Conservation (phyloP, 2,888 invertebrate species). For the Pristionchus mayeri region DNA sequence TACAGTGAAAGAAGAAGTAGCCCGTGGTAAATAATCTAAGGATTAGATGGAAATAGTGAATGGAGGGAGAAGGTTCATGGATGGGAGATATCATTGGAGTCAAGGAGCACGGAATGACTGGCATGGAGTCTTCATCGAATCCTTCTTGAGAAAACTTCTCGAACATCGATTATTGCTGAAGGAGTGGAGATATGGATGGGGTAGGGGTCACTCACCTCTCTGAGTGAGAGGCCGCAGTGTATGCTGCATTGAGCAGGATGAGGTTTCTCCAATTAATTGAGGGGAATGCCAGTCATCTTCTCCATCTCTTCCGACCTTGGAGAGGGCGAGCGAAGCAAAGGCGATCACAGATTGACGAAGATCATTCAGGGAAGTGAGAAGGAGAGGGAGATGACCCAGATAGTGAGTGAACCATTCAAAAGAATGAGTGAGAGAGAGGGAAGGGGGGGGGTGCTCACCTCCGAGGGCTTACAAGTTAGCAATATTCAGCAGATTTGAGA, state of each 20-base stretch:
- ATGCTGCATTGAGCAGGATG: conserved; percentile 23
- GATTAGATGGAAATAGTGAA: neutral
- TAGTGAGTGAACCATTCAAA: conserved; percentile 7
- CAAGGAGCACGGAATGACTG: neutral
- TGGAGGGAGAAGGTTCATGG: neutral
- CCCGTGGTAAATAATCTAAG: neutral
- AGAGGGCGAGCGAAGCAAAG: neutral
- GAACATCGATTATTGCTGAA: conserved; percentile 14
- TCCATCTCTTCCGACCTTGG: conserved; percentile 23
- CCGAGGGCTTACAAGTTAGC: neutral
- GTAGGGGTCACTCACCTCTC: neutral
- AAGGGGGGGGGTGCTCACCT: neutral
- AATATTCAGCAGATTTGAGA: conserved; percentile 80
- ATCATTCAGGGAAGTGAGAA: conserved; percentile 1
- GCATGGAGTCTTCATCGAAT: neutral
- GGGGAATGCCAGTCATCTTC: neutral
- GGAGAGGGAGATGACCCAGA: conserved; percentile 17
- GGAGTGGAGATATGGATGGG: neutral
- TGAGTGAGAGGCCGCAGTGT: conserved; percentile 13
- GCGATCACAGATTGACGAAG: conserved; percentile 28
- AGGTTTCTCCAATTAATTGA: neutral
- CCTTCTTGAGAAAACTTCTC: neutral
- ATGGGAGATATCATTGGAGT: neutral
- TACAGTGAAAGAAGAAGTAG: conserved; percentile 6
- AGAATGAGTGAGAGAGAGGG: neutral